phyloP scores from a whole-genome alignment of 92 coral and sea anemone genomes.

The Palythoa heliodiscus region DNA sequence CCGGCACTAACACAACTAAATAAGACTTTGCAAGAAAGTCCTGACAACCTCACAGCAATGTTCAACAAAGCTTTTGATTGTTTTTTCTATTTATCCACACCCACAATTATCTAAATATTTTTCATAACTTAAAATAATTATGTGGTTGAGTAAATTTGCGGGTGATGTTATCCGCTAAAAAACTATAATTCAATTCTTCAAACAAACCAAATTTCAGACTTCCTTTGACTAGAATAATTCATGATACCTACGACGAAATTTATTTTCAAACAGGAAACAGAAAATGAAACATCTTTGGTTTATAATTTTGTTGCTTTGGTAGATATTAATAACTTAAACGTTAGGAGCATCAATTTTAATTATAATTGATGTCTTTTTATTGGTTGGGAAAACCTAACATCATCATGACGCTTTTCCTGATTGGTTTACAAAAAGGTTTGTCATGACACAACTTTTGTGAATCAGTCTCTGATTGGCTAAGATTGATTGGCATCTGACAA shows the following conservation, averaged over 20 bases:
- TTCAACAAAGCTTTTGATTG: not conserved
- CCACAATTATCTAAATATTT: conserved; percentile 8
- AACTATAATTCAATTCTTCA: not conserved
- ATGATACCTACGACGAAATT: not conserved
- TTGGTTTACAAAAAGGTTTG: conserved; percentile 11
- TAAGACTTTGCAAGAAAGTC: not conserved
- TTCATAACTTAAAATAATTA: conserved; percentile 1
- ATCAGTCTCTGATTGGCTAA: conserved; percentile 5
- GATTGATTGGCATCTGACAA: not conserved
- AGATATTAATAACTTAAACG: not conserved
- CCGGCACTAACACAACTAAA: no score
- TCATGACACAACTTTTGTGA: not conserved
- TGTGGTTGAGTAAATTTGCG: conserved; percentile 9
- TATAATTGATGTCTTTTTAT: not conserved
- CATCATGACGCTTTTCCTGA: not conserved
- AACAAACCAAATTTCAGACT: not conserved
- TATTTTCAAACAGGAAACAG: not conserved
- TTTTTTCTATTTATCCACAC: not conserved
- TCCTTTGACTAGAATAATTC: not conserved
- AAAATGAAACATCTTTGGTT: not conserved
- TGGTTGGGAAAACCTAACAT: not conserved
- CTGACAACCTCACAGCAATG: not conserved
- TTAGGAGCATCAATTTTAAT: not conserved
- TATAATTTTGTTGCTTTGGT: not conserved
- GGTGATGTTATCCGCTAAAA: not conserved